These are phyloP conservation scores for Euleptes europaea DNA, from an alignment of 2,113 vertebrate genomes.

Conservation along the genomic window DNA sequence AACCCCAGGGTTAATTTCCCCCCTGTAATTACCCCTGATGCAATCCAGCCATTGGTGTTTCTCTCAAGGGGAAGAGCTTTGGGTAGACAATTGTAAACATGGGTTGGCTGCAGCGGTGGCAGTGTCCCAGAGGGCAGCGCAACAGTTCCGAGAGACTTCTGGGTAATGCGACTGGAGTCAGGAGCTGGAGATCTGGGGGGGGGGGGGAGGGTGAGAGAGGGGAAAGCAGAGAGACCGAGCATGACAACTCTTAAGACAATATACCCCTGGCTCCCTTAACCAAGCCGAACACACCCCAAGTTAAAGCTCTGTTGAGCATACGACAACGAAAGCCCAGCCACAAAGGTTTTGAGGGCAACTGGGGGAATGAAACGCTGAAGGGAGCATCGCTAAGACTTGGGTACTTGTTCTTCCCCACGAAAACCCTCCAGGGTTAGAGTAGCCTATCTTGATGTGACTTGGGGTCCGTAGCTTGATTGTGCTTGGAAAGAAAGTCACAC, in stretches of 20 bases:
- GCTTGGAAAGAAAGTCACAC: neutral
- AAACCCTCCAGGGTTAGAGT: no score
- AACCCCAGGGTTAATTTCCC: constrained; percentile 56
- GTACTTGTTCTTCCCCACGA: neutral
- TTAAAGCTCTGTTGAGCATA: neutral
- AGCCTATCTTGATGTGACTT: neutral
- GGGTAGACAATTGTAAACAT: constrained; percentile 98
- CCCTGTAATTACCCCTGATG: constrained; percentile 87
- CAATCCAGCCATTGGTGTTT: constrained; percentile 91
- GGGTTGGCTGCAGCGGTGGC: constrained; percentile 93
- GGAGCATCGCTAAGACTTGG: no score
- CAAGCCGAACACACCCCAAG: neutral
- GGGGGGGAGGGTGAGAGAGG: neutral
- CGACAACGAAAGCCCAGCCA: neutral
- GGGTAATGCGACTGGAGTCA: constrained; percentile 86
- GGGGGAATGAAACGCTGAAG: neutral
- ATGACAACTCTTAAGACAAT: constrained; percentile 6
- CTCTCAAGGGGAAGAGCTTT: constrained; percentile 92
- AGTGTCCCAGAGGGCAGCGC: constrained; percentile 92
- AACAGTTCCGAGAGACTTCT: constrained; percentile 90
- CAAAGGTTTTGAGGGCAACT: neutral
- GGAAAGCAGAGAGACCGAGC: constrained; percentile 33
- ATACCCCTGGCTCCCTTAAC: neutral
- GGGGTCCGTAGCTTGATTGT: neutral
- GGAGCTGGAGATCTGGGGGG: constrained; percentile 78